Base-by-base conservation (phyloP, 2,888 invertebrate species). In the Iselma pallidipennis region DNA sequence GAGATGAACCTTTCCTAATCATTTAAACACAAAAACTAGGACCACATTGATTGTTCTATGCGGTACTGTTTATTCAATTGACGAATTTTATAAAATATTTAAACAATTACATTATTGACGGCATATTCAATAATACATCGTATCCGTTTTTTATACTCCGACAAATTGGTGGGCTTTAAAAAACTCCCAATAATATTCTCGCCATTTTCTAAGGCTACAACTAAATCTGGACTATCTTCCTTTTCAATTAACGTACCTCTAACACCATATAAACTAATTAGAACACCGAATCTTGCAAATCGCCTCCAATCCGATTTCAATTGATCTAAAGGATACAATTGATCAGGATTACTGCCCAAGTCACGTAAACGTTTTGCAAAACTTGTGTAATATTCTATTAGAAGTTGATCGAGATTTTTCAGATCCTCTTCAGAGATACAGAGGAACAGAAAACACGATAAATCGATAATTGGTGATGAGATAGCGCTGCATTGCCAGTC, bases 281-380 rank as follows among this genome's bases (percentile, higher is more conserved):
- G 49, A 7, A 68, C 58, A 1, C 71, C 71, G 56, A 64, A 69
- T 48, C 55, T 57, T 2, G 59, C 53, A 60, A 67, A 71, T 25
- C 65, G 56, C 14, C 66, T 66, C 73, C 75, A 74, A n/a, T 77
- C 74, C 4, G 66, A 23, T 42, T 66, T 60, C 25, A 76, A 61
- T 23, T 48, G 60, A 14, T 67, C 66, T 31, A 69, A 74, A 0
- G 80, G 76, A 59, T 76, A 80, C 2, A 79, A 29, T 19, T 61
- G 55, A 2, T 69, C 57, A 0, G 75, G 57, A 59, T 76, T 66
- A 6, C 42, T 37, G 2, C 42, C 42, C 42, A 37, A 37, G 4
- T 37, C 6, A 14, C 16, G n/a, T 16, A 6, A 4, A 6, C 16
- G 16, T 14, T 16, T 37, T 16, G 42, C n/a, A 16, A 37, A 37